A percentile compares a stretch with the other conserved stretches of the same genome.
Conservation (phyloP, 2,888 invertebrate species). For the Dendrolimus houi region DNA sequence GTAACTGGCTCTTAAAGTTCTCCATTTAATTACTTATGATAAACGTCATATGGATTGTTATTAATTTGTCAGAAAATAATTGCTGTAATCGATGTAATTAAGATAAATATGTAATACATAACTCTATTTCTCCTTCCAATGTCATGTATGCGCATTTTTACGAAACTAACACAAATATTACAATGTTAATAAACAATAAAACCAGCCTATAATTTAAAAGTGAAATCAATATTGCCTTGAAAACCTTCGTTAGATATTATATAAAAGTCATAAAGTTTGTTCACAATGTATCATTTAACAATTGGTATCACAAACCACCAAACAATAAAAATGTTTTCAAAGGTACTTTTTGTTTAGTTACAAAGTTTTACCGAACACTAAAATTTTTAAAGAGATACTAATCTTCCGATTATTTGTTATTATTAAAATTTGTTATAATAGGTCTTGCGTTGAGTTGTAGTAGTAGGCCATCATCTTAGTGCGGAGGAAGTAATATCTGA, state of each 20-base stretch:
- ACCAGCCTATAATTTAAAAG: constrained; percentile 1
- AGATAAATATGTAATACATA: too few relatives aligned
- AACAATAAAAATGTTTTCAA: not conserved
- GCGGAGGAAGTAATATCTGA: too few relatives aligned
- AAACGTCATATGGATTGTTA: too few relatives aligned
- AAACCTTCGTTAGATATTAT: constrained; percentile 3
- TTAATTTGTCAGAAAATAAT: too few relatives aligned
- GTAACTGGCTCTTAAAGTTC: too few relatives aligned
- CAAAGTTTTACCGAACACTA: not conserved
- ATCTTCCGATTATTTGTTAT: too few relatives aligned
- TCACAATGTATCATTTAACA: constrained; percentile 5
- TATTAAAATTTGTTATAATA: too few relatives aligned
- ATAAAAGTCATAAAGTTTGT: constrained; percentile 6
- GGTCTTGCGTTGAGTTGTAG: too few relatives aligned
- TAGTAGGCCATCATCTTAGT: too few relatives aligned
- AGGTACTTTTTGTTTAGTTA: not conserved
- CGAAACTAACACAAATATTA: not conserved
- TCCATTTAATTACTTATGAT: too few relatives aligned
- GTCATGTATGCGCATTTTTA: not conserved
- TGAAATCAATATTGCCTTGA: constrained; percentile 4
- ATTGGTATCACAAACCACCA: not conserved
- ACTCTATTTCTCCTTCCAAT: too few relatives aligned
- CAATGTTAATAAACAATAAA: not conserved
- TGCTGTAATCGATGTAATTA: too few relatives aligned
- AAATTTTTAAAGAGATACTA: not conserved